phyloP scores from a whole-genome alignment of 2,888 invertebrate species.

The Deroplatys truncata region DNA sequence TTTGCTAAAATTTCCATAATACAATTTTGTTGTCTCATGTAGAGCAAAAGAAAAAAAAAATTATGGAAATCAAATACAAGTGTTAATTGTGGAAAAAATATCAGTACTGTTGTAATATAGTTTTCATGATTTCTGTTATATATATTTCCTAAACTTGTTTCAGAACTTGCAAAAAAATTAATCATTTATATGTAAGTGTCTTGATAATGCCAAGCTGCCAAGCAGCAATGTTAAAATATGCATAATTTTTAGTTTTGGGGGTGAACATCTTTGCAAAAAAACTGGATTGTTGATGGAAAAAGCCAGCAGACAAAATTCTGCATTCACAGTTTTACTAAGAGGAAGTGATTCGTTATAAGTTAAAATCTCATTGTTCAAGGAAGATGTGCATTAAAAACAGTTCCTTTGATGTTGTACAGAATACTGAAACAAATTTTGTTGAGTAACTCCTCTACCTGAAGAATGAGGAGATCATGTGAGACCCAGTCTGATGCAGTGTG shows the following conservation, averaged over 20 bases:
- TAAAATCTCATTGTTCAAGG: not conserved
- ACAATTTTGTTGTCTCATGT: not conserved
- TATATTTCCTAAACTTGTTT: not conserved
- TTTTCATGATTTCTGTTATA: not conserved
- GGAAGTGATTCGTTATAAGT: not conserved
- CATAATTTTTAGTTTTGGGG: not conserved
- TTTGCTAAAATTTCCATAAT: not conserved
- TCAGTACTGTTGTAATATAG: not conserved
- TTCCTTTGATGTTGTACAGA: not conserved
- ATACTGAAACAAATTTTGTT: not conserved
- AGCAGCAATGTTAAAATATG: conserved; percentile 12
- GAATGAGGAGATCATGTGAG: not conserved
- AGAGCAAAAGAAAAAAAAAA: conserved; percentile 1
- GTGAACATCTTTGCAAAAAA: not conserved
- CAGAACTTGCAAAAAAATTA: not conserved
- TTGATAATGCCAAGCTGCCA: conserved; percentile 12
- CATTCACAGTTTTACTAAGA: not conserved
- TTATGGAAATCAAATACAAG: not conserved
- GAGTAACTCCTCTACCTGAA: not conserved
- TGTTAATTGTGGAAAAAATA: not conserved
- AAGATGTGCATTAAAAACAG: not conserved
- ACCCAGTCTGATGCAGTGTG: not conserved
- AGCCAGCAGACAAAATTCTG: not conserved
- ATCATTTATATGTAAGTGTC: not conserved
- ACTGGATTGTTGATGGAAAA: not conserved